Evolutionary conservation across 2,888 invertebrate species (phyloP).

Genomic region (Parnassius orleans): DNA sequence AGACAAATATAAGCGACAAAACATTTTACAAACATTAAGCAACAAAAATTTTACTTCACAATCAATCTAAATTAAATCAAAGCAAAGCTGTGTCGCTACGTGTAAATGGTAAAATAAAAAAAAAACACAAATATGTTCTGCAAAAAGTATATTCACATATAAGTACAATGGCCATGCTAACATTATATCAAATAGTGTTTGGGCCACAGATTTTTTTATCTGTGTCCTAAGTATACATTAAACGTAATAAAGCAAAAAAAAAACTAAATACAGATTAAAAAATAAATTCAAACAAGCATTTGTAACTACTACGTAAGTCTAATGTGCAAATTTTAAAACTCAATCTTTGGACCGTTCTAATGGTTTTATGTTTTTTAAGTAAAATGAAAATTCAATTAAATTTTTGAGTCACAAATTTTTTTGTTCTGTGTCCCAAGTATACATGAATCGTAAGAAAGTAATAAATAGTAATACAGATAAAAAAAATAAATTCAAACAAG

Average conservation of each 20-base stretch:
- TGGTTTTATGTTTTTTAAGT: no score
- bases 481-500: not conserved
- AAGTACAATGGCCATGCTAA: slow-evolving; percentile 73
- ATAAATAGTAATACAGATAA: not conserved
- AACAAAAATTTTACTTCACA: slow-evolving; percentile 13
- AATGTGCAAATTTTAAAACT: no score
- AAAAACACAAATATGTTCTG: slow-evolving; percentile 54
- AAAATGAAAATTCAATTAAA: not conserved
- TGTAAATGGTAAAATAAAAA: slow-evolving; percentile 48
- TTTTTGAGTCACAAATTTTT: not conserved
- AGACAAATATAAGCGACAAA: slow-evolving; percentile 36
- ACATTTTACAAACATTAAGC: slow-evolving; percentile 14
- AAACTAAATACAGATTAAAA: not conserved
- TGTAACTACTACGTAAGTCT: no score
- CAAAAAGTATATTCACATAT: slow-evolving; percentile 66
- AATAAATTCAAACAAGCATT: not conserved
- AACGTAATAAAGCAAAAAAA: not conserved
- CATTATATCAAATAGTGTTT: slow-evolving; percentile 23
- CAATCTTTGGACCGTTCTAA: no score
- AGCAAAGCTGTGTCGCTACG: slow-evolving; percentile 11
- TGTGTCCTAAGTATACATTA: not conserved
- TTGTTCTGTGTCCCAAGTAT: not conserved
- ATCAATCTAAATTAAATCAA: slow-evolving; percentile 9
- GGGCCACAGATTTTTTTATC: not conserved
- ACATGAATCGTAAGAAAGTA: not conserved